Conservation (phyloP, 2,888 invertebrate species). For the Apantesis nais region DNA sequence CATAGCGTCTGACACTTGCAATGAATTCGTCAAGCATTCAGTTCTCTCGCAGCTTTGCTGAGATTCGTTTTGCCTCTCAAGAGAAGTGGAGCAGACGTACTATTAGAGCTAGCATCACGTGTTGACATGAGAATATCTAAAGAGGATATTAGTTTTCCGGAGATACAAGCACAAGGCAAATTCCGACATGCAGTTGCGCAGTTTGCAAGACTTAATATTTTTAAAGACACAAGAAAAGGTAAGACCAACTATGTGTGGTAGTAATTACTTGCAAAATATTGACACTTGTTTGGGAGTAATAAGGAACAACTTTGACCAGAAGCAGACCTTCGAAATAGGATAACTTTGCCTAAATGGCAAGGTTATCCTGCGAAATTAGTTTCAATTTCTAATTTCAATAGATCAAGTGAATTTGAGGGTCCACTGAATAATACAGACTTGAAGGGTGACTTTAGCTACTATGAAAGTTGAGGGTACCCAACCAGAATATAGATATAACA, state of each 20-base stretch:
- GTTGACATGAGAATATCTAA: not conserved
- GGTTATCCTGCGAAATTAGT: not conserved
- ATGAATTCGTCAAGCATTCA: constrained; percentile 51
- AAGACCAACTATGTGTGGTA: not conserved
- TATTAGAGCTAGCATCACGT: not conserved
- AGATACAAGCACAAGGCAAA: not conserved
- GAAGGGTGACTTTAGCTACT: not conserved
- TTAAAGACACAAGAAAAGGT: not conserved
- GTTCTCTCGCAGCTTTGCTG: constrained; percentile 17
- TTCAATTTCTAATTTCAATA: constrained; percentile 2
- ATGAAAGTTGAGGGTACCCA: not conserved
- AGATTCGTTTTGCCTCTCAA: constrained; percentile 3
- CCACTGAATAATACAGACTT: not conserved
- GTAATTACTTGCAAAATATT: not conserved
- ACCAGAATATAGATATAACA: not conserved
- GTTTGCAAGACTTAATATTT: not conserved
- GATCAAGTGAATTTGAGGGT: not conserved
- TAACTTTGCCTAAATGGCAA: not conserved
- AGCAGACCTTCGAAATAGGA: not conserved
- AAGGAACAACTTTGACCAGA: not conserved
- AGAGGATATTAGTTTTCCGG: not conserved
- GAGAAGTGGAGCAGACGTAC: constrained; percentile 1
- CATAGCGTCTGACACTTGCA: constrained; percentile 45
- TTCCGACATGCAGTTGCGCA: not conserved
- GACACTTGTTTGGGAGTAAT: not conserved